A percentile compares a stretch with the other conserved stretches of the same genome.
phyloP scores from a whole-genome alignment of 2,797 vertebrate species.

The Pampus argenteus region DNA sequence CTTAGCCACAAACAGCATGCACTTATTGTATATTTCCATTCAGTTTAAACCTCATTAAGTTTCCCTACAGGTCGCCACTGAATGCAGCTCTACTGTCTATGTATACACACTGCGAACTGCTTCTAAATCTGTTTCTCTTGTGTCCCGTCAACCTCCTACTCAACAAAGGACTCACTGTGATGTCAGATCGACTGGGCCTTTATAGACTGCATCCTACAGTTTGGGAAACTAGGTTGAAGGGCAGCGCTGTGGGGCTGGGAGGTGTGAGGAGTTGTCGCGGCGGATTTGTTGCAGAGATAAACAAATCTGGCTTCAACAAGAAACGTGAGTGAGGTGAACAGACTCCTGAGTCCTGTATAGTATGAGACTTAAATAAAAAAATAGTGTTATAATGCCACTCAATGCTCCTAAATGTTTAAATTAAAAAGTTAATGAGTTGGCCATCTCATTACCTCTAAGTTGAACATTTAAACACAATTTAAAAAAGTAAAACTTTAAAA shows the following conservation, averaged over 20 bases:
- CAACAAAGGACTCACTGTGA: constrained; percentile 48
- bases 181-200: constrained; percentile 29
- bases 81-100: neutral
- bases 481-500: no score
- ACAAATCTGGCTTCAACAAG: constrained; percentile 3
- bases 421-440: neutral
- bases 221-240: constrained; percentile 46
- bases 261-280: constrained; percentile 6
- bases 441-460: no score
- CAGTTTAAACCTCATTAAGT: constrained; percentile 16
- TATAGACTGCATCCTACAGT: constrained; percentile 19
- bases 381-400: neutral
- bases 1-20: neutral
- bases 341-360: neutral
- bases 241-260: neutral
- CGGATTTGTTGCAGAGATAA: constrained; percentile 18
- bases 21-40: constrained; percentile 7
- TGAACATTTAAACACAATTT: no score
- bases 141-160: neutral
- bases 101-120: neutral
- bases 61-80: constrained; percentile 1
- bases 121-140: constrained; percentile 12
- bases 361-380: neutral
- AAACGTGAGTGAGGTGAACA: constrained; percentile 9
- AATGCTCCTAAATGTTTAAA: neutral